These are phyloP conservation scores for Brachionus koreanus DNA, from an alignment of 1,140 invertebrate species.

Conservation along the genomic window DNA sequence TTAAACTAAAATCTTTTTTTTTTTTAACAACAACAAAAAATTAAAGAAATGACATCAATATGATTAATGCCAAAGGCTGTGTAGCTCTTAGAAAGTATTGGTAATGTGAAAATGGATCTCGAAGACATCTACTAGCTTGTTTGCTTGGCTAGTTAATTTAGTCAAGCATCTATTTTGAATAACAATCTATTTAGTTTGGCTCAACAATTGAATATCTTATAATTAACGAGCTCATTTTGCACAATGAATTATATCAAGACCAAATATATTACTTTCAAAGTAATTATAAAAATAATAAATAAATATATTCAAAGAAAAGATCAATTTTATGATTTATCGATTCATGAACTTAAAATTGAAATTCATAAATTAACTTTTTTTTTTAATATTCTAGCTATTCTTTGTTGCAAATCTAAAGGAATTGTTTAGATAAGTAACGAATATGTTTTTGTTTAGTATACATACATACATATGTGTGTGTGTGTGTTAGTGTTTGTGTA, in stretches of 20 bases:
- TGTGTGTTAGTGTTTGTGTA: too few relatives aligned
- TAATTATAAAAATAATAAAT: neutral
- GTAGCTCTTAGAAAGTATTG: neutral
- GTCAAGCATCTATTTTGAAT: too few relatives aligned
- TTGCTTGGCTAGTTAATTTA: too few relatives aligned
- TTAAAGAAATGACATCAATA: neutral
- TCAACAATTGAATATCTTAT: neutral
- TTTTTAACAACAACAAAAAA: neutral
- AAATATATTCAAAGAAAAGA: neutral
- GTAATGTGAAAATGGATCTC: neutral
- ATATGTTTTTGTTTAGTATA: neutral
- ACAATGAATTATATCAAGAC: neutral
- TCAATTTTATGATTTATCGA: constrained; percentile 27
- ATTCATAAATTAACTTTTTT: constrained; percentile 30
- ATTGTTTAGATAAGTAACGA: neutral
- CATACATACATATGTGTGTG: too few relatives aligned
- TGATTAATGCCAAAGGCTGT: neutral
- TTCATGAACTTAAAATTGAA: constrained; percentile 17
- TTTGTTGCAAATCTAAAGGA: neutral
- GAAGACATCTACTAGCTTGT: neutral
- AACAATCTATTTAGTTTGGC: too few relatives aligned
- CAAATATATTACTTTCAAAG: neutral
- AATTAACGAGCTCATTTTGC: neutral
- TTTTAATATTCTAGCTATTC: neutral
- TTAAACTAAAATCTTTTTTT: neutral